Evolutionary conservation across 2,888 invertebrate genomes (phyloP), one percentile per base, ranked within the genome.

Genomic region (Aphidoletes aphidimyza): DNA sequence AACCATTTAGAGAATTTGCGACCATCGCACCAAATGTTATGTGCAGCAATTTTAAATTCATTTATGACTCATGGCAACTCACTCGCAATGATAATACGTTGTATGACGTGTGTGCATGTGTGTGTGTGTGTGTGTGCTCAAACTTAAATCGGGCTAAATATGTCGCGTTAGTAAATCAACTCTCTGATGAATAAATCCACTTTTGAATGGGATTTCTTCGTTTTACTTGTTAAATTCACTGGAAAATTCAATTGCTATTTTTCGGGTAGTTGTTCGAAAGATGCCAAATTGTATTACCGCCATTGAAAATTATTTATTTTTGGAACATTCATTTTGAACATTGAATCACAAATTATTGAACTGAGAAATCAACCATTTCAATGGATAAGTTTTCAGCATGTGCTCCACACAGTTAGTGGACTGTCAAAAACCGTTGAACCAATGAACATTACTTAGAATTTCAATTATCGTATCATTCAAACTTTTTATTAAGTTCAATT

Each of bases 11-110:
- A 69, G 69, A 69, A 69, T 69, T 69, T 69, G 69, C 14, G 69
- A 69, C 69, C 69, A 69, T 69, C 69, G 26, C 30, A 69, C 69
- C 14, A 30, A 69, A 34, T 69, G 69, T 17, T 69, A 30, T 69
- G 69, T 69, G 30, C 69, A 30, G 69, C 69, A 69, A 69, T 69
- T 69, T 69, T 69, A 69, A 69, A 69, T 69, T 69, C 69, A 69
- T 69, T 69, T 69, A 69, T 69, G 69, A 30, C 69, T 30, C 54
- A 54, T 54, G 34, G 69, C 30, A 42, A 30, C 69, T 54, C 22
- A 22, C 22, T 22, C 69, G 30, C 69, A 30, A 69, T 69, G 69
- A 69, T 69, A 26, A 69, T 14, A 69, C 30, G 26, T 30, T 69
- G 5, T 34, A 30, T 9, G 34, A 26, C 42, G 42, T 14, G 30